Evolutionary conservation across 2,113 vertebrate species (phyloP).

Genomic region (Steatornis caripensis): DNA sequence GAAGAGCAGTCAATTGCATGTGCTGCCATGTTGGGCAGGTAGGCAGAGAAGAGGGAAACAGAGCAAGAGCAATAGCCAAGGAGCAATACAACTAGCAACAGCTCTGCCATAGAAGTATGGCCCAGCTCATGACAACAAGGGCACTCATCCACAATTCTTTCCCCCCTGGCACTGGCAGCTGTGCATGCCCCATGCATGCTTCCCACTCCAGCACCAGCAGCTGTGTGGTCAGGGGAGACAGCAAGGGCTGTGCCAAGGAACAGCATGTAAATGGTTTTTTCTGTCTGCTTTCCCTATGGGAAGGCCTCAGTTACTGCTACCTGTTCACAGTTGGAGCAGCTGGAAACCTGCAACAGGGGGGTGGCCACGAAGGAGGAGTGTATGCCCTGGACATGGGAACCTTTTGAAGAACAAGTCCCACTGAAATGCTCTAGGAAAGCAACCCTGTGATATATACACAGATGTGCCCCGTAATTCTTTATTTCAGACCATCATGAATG

Average conservation of each 20-base stretch:
- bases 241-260: background rate
- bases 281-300: background rate
- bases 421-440: background rate
- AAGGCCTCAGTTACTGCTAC: background rate
- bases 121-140: background rate
- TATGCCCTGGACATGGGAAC: background rate
- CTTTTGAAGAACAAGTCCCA: background rate
- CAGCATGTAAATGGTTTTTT: accelerated
- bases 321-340: background rate
- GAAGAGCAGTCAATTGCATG: background rate
- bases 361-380: background rate
- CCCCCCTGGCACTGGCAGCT: background rate
- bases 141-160: background rate
- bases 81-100: accelerated
- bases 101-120: background rate
- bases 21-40: accelerated
- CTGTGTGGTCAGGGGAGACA: background rate
- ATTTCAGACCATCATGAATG: background rate
- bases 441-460: background rate
- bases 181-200: accelerated
- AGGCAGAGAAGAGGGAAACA: background rate
- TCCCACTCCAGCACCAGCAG: background rate
- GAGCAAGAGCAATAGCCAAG: background rate
- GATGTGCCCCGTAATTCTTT: background rate
- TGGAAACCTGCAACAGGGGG: background rate